phyloP scores from a whole-genome alignment of 2,888 invertebrate genomes.

The Trypoxylon attenuatum region DNA sequence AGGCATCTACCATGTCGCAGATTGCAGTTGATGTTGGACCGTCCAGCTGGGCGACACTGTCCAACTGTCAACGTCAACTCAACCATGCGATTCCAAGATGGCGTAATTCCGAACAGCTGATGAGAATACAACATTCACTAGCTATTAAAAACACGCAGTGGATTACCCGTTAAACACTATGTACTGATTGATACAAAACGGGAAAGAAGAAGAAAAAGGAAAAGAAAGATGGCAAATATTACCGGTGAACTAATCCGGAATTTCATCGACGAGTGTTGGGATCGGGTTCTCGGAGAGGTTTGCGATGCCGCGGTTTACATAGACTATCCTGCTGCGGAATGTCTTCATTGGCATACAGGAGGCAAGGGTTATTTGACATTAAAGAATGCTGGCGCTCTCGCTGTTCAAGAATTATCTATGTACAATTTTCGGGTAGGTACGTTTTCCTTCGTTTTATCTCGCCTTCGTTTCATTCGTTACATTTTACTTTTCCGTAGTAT shows the following conservation, averaged over 20 bases:
- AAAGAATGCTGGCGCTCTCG: conserved; percentile 78
- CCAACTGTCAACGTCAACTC: too few relatives aligned
- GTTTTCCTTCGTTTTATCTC: background rate
- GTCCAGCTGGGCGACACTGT: too few relatives aligned
- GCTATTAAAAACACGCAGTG: too few relatives aligned
- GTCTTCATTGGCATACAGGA: conserved; percentile 83
- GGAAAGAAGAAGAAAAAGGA: too few relatives aligned
- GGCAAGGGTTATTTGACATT: conserved; percentile 76
- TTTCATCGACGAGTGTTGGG: conserved; percentile 78
- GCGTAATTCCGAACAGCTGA: too few relatives aligned
- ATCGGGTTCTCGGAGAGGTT: conserved; percentile 78
- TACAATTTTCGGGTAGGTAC: conserved; percentile 67
- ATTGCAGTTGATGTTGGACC: too few relatives aligned
- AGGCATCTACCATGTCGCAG: too few relatives aligned
- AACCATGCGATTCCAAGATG: too few relatives aligned
- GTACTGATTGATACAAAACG: too few relatives aligned
- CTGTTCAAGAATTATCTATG: conserved; percentile 79
- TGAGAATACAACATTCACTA: too few relatives aligned
- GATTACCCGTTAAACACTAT: too few relatives aligned
- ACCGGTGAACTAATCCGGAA: conserved; percentile 47
- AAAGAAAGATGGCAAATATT: conserved; percentile 18
- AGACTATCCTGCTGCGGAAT: conserved; percentile 80
- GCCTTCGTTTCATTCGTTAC: background rate
- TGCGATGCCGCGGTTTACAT: conserved; percentile 81
- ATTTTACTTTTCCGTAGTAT: conserved; percentile 64